Conservation (phyloP, 2,888 invertebrate genomes). For the Chaetogeoica ovagalla region DNA sequence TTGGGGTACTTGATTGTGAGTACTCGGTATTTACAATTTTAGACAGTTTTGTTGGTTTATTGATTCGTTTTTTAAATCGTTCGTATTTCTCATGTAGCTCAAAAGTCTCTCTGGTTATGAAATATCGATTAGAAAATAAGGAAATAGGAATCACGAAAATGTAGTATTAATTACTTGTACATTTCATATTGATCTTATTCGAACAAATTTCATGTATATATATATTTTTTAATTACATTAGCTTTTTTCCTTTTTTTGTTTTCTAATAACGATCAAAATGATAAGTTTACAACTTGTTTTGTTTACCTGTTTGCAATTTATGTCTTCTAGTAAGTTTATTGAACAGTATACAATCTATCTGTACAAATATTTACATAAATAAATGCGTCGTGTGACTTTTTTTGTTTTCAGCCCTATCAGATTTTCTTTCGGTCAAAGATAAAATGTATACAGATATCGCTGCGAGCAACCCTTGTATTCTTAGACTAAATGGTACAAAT, state of each 20-base stretch:
- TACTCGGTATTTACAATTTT: too few relatives aligned
- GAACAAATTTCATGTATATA: background rate
- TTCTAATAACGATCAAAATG: constrained; percentile 7
- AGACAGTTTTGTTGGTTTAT: too few relatives aligned
- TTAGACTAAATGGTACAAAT: constrained; percentile 90
- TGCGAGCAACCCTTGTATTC: constrained; percentile 79
- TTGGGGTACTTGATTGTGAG: too few relatives aligned
- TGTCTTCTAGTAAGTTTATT: constrained; percentile 2
- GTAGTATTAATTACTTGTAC: background rate
- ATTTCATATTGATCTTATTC: background rate
- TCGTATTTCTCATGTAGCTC: too few relatives aligned
- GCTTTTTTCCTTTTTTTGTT: too few relatives aligned
- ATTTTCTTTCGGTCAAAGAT: constrained; percentile 65
- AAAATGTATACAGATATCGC: constrained; percentile 78
- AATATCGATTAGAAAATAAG: too few relatives aligned
- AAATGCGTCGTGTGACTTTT: background rate
- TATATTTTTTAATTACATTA: background rate
- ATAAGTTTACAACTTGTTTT: constrained; percentile 1
- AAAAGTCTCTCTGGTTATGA: too few relatives aligned
- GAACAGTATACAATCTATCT: background rate
- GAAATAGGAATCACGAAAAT: background rate
- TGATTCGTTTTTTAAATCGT: too few relatives aligned
- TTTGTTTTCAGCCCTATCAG: background rate
- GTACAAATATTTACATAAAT: background rate
- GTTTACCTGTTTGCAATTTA: constrained; percentile 25